Evolutionary conservation across 2,113 vertebrate species (phyloP).

Genomic region (Nothoprocta pentlandii): DNA sequence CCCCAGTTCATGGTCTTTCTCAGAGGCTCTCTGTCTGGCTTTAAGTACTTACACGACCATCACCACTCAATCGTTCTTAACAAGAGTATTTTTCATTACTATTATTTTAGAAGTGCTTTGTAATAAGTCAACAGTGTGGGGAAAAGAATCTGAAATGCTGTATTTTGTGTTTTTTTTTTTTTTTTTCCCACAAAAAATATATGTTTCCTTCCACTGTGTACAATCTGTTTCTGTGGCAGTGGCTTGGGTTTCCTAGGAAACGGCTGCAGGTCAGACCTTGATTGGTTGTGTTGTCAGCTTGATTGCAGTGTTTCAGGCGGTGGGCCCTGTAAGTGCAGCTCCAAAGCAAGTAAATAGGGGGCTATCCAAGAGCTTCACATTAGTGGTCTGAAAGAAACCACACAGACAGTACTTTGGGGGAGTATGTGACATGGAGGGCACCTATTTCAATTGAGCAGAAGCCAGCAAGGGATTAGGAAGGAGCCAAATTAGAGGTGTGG

Average conservation of each 20-base stretch:
- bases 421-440: constrained; percentile 3
- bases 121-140: constrained; percentile 54
- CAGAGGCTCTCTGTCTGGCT: background rate
- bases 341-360: constrained; percentile 50
- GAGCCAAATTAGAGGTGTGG: background rate
- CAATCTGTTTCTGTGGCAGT: constrained; percentile 71
- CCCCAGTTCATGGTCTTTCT: background rate
- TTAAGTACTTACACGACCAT: constrained; percentile 49
- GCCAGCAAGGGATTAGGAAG: background rate
- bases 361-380: constrained; percentile 58
- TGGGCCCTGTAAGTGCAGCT: constrained; percentile 63
- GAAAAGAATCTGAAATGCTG: constrained; percentile 17
- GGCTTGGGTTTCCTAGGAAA: constrained; percentile 74
- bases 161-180: background rate
- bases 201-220: constrained; percentile 69
- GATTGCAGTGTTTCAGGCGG: constrained; percentile 74
- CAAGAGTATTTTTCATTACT: constrained; percentile 64
- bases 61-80: constrained; percentile 65
- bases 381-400: constrained; percentile 64
- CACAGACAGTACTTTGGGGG: constrained; percentile 45
- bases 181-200: background rate
- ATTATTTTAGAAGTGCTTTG: constrained; percentile 42
- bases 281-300: constrained; percentile 74
- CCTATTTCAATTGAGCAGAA: background rate
- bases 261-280: constrained; percentile 70